phyloP scores from a whole-genome alignment of 2,888 invertebrate species.

The Myopa testacea region DNA sequence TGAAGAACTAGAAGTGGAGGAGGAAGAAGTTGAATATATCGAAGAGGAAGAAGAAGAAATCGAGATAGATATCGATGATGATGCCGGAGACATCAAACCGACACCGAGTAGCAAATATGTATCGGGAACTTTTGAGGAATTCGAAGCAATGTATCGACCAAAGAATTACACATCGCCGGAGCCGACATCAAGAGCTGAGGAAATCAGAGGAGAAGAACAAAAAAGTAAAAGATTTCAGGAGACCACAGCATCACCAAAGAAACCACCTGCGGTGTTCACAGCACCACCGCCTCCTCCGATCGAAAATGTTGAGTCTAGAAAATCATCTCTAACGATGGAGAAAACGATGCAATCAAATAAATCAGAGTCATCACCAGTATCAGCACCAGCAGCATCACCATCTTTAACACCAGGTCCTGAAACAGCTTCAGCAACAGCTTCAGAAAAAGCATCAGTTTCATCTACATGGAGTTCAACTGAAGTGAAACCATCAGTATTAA shows the following conservation, averaged over 20 bases:
- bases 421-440: no score
- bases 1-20: slow-evolving; percentile 59
- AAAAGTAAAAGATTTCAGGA: neutral
- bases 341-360: neutral
- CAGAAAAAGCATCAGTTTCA: no score
- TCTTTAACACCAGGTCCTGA: no score
- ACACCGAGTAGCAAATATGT: slow-evolving; percentile 52
- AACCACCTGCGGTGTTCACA: slow-evolving; percentile 42
- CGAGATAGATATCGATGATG: slow-evolving; percentile 56
- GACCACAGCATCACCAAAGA: slow-evolving; percentile 13
- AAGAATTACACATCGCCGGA: slow-evolving; percentile 41
- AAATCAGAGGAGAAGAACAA: neutral
- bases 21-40: slow-evolving; percentile 61
- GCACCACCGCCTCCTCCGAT: slow-evolving; percentile 44
- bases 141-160: slow-evolving; percentile 60
- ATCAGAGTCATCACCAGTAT: neutral
- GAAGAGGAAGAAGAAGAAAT: slow-evolving; percentile 65
- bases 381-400: neutral
- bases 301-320: slow-evolving; percentile 27
- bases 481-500: neutral
- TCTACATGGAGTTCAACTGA: neutral
- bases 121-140: slow-evolving; percentile 64
- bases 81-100: slow-evolving; percentile 45
- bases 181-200: slow-evolving; percentile 20
- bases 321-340: slow-evolving; percentile 14